Evolutionary conservation across 1,140 invertebrate genomes (phyloP).

Genomic region (Pteromalus puparum): DNA sequence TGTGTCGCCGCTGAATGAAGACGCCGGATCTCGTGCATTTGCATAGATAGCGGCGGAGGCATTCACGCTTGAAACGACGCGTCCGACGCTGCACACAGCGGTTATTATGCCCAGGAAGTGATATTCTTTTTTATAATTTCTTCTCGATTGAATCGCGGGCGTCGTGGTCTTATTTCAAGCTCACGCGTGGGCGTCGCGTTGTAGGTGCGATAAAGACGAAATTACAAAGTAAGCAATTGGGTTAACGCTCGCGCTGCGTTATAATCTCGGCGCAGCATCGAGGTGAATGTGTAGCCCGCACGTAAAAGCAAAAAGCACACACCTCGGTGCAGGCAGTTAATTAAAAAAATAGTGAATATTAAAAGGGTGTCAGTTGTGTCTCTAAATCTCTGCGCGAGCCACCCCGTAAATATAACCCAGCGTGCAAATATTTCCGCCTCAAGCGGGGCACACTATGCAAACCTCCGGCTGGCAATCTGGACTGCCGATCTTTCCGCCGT

Average conservation of each 20-base stretch:
- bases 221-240: background rate
- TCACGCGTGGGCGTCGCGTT: no score
- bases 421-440: background rate
- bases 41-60: slow-evolving; percentile 23
- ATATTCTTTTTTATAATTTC: background rate
- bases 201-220: background rate
- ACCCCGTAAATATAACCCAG: background rate
- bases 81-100: background rate
- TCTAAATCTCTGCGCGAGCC: background rate
- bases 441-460: background rate
- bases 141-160: no score
- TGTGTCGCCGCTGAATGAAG: slow-evolving; percentile 24
- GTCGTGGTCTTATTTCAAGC: background rate
- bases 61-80: background rate
- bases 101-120: background rate
- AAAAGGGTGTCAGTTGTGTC: no score
- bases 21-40: slow-evolving; percentile 1
- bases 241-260: background rate
- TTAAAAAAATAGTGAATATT: background rate
- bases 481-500: background rate
- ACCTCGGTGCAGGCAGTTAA: background rate
- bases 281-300: background rate
- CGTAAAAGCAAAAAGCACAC: no score
- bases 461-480: background rate
- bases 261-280: background rate